Evolutionary conservation across 2,797 vertebrate species (phyloP).

Genomic region (Gobionotothen gibberifrons): DNA sequence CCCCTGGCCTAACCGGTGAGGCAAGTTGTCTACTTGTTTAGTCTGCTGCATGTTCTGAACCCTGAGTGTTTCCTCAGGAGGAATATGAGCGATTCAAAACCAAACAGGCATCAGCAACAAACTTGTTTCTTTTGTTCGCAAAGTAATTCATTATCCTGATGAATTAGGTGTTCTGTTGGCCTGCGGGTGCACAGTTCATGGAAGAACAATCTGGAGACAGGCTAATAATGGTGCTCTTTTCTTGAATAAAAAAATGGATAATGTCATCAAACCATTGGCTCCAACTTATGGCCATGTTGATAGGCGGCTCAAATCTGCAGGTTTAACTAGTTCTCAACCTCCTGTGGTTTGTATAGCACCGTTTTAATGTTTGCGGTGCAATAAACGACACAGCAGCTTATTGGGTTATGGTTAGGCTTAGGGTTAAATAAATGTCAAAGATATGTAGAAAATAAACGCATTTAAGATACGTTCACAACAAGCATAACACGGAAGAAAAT

Average conservation of each 20-base stretch:
- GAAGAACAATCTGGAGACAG: slow-evolving; percentile 2
- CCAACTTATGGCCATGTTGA: no score
- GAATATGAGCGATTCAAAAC: slow-evolving; percentile 39
- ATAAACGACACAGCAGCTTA: no score
- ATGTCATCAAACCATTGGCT: slow-evolving; percentile 13
- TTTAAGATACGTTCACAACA: no score
- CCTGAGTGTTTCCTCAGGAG: slow-evolving; percentile 22
- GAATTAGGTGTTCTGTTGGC: neutral
- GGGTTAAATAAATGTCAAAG: no score
- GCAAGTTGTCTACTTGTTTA: slow-evolving; percentile 45
- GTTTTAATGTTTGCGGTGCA: no score
- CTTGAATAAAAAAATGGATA: slow-evolving; percentile 28
- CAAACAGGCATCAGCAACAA: slow-evolving; percentile 32
- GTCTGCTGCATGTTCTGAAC: slow-evolving; percentile 55
- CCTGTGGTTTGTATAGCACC: neutral
- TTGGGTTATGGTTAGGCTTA: no score
- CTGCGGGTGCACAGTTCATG: neutral
- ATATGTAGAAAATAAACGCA: no score
- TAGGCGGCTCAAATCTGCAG: neutral
- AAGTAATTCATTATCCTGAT: slow-evolving; percentile 22
- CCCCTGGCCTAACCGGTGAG: slow-evolving; percentile 46
- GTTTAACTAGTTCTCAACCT: neutral
- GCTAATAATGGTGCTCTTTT: slow-evolving; percentile 24
- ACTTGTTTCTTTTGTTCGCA: slow-evolving; percentile 21
- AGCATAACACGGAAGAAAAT: no score